phyloP scores from a whole-genome alignment of 2,113 vertebrate species.

The Odontophorus gujanensis region DNA sequence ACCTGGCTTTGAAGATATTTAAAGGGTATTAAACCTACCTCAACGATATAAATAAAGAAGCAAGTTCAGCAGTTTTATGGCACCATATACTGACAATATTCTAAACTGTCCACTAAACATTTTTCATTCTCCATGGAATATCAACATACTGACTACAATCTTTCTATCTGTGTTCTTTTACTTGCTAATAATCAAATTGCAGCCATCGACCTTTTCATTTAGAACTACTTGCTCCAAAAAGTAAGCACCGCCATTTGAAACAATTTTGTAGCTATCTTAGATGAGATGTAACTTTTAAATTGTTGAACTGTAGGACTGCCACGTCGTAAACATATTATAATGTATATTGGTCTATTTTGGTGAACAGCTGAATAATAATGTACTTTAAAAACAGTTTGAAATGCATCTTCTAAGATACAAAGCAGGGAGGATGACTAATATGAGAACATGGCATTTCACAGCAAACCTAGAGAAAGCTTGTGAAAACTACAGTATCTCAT shows the following conservation, averaged over 20 bases:
- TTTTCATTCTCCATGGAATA: constrained; percentile 60
- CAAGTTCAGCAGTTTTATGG: constrained; percentile 30
- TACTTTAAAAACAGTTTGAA: constrained; percentile 71
- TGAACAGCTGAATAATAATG: constrained; percentile 71
- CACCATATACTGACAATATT: neutral
- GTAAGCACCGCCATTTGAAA: constrained; percentile 63
- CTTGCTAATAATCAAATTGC: constrained; percentile 71
- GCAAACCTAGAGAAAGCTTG: constrained; percentile 62
- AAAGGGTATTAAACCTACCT: neutral
- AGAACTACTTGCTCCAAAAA: constrained; percentile 57
- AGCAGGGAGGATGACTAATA: constrained; percentile 66
- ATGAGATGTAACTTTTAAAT: constrained; percentile 58
- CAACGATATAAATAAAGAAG: constrained; percentile 42
- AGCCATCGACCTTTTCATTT: constrained; percentile 70
- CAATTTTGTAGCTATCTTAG: constrained; percentile 62
- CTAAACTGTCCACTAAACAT: constrained; percentile 61
- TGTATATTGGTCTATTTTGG: constrained; percentile 64
- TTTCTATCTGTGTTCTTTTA: constrained; percentile 50
- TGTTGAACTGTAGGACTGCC: constrained; percentile 60
- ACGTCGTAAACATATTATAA: constrained; percentile 67
- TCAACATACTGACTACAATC: constrained; percentile 44
- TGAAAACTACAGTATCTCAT: constrained; percentile 57
- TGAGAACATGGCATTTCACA: constrained; percentile 62
- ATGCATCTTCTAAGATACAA: constrained; percentile 60
- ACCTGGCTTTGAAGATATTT: constrained; percentile 42